A percentile compares a stretch with the other conserved stretches of the same genome.
phyloP scores from a whole-genome alignment of 2,888 invertebrate genomes.

The Pegoplata infirma region DNA sequence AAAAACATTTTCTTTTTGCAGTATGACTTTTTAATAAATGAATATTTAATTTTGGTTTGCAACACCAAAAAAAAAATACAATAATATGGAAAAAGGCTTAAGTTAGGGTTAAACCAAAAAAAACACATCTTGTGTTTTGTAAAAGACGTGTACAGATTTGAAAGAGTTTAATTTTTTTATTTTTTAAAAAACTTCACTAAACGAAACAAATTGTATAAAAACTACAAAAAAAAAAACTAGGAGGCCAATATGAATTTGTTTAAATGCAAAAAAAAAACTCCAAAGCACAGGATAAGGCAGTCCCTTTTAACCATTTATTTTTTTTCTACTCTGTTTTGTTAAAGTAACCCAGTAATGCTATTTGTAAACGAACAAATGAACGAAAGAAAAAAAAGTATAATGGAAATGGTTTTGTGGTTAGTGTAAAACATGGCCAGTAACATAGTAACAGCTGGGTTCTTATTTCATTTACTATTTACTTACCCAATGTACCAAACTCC shows the following conservation, averaged over 20 bases:
- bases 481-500: not conserved
- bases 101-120: conserved; percentile 30
- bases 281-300: conserved; percentile 7
- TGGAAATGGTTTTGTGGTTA: conserved; percentile 54
- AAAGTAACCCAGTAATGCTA: conserved; percentile 25
- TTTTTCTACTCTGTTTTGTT: conserved; percentile 30
- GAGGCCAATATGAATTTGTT: conserved; percentile 40
- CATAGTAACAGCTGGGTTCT: conserved; percentile 55
- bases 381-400: conserved; percentile 17
- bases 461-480: conserved; percentile 24
- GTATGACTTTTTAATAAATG: conserved; percentile 55
- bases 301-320: not conserved
- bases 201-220: not conserved
- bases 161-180: conserved; percentile 15
- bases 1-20: conserved; percentile 7
- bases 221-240: conserved; percentile 1
- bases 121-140: conserved; percentile 24
- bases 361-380: conserved; percentile 11
- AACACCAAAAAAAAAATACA: not conserved
- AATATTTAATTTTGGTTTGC: conserved; percentile 41
- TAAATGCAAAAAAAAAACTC: conserved; percentile 11
- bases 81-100: conserved; percentile 9
- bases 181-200: not conserved
- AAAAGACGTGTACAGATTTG: conserved; percentile 50
- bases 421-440: conserved; percentile 58